Evolutionary conservation across 2,888 invertebrate species (phyloP).

Genomic region (Pristionchus exspectatus): DNA sequence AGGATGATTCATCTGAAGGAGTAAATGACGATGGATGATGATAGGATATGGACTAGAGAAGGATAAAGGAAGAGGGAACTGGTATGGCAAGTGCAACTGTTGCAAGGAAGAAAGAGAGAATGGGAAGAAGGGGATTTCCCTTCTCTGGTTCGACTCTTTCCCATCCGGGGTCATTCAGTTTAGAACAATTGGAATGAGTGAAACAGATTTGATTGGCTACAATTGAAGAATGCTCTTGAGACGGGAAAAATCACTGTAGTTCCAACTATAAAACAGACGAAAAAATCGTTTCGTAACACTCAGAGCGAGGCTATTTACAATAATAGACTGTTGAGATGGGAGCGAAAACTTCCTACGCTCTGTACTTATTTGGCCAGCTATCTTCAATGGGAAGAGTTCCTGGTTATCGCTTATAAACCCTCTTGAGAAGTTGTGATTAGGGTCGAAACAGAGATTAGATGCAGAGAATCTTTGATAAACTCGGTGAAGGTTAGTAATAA

Average conservation of each 20-base stretch:
- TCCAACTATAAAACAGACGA: background rate
- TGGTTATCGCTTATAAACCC: background rate
- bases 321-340: background rate
- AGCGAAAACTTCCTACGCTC: background rate
- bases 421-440: background rate
- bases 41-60: background rate
- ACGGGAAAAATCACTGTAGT: background rate
- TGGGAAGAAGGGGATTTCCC: background rate
- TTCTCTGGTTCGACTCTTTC: background rate
- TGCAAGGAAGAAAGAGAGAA: background rate
- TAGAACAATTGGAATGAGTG: background rate
- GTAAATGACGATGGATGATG: background rate
- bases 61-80: background rate
- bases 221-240: background rate
- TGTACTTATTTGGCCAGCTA: background rate
- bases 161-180: background rate
- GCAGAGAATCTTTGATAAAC: background rate
- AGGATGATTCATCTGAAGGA: background rate
- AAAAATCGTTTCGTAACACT: background rate
- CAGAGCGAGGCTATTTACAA: slow-evolving; percentile 12
- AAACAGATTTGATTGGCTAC: background rate
- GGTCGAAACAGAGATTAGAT: background rate
- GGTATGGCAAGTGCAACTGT: slow-evolving; percentile 9
- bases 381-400: background rate
- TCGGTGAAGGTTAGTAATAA: slow-evolving; percentile 21